These are phyloP conservation scores for Cotesia chilonis DNA, from an alignment of 1,140 invertebrate species.

Conservation along the genomic window DNA sequence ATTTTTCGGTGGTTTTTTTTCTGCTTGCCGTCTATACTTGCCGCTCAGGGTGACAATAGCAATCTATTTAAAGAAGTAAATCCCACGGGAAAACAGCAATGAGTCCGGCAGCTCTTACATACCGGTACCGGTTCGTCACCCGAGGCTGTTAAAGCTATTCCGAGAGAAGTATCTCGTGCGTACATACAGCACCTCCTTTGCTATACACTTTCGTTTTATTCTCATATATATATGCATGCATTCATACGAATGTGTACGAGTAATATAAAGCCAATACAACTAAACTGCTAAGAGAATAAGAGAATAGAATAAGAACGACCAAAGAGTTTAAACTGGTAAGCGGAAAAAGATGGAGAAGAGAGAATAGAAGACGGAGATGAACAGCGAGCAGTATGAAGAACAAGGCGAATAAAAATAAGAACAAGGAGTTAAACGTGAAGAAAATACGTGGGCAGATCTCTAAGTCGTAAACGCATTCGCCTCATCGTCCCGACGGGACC, in stretches of 20 bases:
- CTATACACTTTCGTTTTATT: background rate
- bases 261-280: background rate
- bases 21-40: background rate
- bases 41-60: conserved; percentile 20
- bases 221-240: background rate
- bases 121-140: conserved; percentile 18
- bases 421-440: background rate
- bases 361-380: background rate
- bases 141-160: conserved; percentile 28
- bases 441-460: conserved; percentile 30
- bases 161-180: conserved; percentile 28
- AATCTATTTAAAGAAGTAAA: conserved; percentile 24
- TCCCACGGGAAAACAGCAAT: conserved; percentile 11
- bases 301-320: background rate
- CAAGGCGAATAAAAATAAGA: background rate
- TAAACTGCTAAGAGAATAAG: background rate
- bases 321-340: no score
- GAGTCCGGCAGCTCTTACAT: conserved; percentile 19
- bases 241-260: background rate
- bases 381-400: background rate
- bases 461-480: conserved; percentile 21
- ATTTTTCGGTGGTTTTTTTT: background rate
- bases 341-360: background rate
- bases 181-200: background rate
- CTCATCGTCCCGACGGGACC: conserved; percentile 20